Conservation (phyloP, 2,797 vertebrate species). For the Oreochromis grahami region DNA sequence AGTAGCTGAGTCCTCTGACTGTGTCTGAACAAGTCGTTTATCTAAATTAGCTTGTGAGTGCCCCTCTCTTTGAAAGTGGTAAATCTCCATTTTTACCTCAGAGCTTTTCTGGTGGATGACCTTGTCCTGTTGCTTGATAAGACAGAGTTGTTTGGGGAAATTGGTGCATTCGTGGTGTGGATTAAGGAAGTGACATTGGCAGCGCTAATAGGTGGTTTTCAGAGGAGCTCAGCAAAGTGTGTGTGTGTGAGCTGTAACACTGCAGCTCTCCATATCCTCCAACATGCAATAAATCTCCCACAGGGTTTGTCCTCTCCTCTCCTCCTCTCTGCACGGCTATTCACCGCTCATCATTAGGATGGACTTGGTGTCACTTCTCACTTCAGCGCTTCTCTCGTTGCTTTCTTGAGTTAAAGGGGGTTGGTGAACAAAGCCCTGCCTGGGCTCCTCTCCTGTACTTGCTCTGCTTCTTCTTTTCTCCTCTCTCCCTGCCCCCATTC, state of each 20-base stretch:
- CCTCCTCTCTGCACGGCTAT: constrained; percentile 9
- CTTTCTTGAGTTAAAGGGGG: constrained; percentile 14
- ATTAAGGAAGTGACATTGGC: constrained; percentile 36
- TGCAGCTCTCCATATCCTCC: constrained; percentile 25
- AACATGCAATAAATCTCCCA: constrained; percentile 38
- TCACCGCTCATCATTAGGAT: constrained; percentile 54
- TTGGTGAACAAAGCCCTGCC: constrained; percentile 44
- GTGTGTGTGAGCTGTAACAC: neutral
- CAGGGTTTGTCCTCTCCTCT: constrained; percentile 28
- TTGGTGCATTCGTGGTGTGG: neutral
- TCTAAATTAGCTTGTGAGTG: constrained; percentile 42
- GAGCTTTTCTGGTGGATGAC: neutral
- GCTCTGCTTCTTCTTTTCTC: neutral
- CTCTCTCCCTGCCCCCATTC: neutral
- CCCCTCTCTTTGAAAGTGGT: neutral
- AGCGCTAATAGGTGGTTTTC: constrained; percentile 12
- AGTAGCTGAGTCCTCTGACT: neutral
- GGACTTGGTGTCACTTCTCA: constrained; percentile 51
- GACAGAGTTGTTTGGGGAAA: constrained; percentile 2
- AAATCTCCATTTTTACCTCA: neutral
- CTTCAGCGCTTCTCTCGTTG: constrained; percentile 24
- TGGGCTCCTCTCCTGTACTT: constrained; percentile 3
- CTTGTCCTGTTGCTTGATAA: constrained; percentile 6
- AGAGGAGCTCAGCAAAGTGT: neutral
- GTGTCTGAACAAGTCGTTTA: constrained; percentile 1